Conservation (phyloP, 2,113 vertebrate genomes). For the Balaeniceps rex region DNA sequence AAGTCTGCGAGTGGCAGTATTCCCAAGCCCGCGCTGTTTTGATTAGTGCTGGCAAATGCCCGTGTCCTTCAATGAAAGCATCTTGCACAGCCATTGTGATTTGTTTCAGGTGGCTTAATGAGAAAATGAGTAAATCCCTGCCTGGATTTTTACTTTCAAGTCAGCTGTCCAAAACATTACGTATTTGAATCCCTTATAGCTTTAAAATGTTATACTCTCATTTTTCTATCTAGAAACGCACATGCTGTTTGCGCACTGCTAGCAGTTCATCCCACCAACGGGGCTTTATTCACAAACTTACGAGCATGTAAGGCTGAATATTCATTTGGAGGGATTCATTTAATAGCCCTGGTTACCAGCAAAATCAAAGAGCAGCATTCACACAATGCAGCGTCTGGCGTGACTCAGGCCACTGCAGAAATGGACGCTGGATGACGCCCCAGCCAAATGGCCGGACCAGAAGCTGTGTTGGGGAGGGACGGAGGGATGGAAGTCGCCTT, state of each 20-base stretch:
- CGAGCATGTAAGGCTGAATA: neutral
- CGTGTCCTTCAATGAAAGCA: neutral
- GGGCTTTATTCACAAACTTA: neutral
- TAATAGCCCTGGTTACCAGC: neutral
- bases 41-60: neutral
- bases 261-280: neutral
- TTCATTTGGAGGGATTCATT: neutral
- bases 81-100: neutral
- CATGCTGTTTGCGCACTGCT: neutral
- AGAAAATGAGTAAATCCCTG: neutral
- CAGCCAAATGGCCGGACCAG: fast-evolving
- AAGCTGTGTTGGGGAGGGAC: neutral
- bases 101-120: neutral
- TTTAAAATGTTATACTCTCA: neutral
- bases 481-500: neutral
- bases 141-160: neutral
- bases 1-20: neutral
- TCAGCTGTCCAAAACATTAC: neutral
- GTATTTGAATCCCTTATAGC: neutral
- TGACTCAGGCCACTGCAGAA: neutral
- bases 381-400: neutral
- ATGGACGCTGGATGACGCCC: neutral
- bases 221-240: neutral
- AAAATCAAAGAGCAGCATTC: neutral
- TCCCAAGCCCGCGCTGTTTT: fast-evolving